These are phyloP conservation scores for Acrobasis repandana DNA, from an alignment of 2,888 invertebrate species.

Conservation along the genomic window DNA sequence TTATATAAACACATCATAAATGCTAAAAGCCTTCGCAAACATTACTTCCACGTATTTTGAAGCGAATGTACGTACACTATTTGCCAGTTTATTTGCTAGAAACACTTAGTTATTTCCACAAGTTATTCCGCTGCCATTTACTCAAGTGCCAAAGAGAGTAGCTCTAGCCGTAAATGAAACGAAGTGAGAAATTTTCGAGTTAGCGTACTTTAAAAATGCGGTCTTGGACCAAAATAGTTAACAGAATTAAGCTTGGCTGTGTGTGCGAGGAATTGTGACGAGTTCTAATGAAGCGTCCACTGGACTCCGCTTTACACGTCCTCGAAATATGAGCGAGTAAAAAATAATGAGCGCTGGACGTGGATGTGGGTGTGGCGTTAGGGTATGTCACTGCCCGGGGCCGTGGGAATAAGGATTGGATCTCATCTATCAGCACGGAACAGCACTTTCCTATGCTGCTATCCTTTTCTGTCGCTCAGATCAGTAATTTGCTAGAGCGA, in stretches of 20 bases:
- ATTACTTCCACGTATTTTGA: too few relatives aligned
- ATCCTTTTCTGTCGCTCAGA: too few relatives aligned
- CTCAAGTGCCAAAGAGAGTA: not conserved
- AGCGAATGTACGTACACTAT: too few relatives aligned
- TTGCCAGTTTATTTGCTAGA: not conserved
- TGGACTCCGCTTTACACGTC: slow-evolving; percentile 32
- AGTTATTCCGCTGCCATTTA: not conserved
- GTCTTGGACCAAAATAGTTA: slow-evolving; percentile 68
- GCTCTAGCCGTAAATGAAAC: slow-evolving; percentile 36
- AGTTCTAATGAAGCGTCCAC: slow-evolving; percentile 57
- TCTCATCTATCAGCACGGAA: too few relatives aligned
- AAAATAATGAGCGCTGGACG: slow-evolving; percentile 1
- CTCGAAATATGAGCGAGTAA: slow-evolving; percentile 42
- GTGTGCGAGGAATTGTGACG: slow-evolving; percentile 54
- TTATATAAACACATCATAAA: too few relatives aligned
- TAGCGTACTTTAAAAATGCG: slow-evolving; percentile 49
- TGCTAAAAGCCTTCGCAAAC: too few relatives aligned
- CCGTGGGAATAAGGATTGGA: too few relatives aligned
- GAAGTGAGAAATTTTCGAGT: slow-evolving; percentile 47
- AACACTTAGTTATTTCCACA: not conserved
- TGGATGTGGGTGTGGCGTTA: not conserved
- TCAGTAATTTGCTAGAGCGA: too few relatives aligned
- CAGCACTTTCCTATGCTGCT: too few relatives aligned
- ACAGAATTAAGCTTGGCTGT: slow-evolving; percentile 61
- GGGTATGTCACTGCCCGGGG: not conserved